Evolutionary conservation across 1,140 invertebrate species (phyloP).

Genomic region (Bombus balteatus): DNA sequence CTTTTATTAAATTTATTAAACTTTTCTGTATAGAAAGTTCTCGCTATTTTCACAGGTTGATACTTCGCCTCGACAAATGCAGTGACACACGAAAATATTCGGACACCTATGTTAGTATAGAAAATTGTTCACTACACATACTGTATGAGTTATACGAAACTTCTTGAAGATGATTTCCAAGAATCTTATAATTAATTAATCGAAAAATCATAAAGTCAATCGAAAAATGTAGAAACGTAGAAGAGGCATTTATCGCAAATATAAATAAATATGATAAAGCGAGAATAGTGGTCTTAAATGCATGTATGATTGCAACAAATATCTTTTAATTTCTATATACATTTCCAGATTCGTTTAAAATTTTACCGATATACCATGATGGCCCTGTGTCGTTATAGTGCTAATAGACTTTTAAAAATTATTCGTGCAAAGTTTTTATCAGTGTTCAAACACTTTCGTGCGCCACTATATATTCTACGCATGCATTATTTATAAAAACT

Average conservation of each 20-base stretch:
- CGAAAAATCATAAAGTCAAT: not conserved
- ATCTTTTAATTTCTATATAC: too few species aligned
- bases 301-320: too few species aligned
- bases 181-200: not conserved
- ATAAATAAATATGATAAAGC: too few species aligned
- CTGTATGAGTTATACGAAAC: not conserved
- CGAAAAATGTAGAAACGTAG: not conserved
- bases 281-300: too few species aligned
- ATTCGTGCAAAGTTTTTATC: not conserved
- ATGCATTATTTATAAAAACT: not conserved
- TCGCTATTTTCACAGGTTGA: not conserved
- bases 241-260: too few species aligned
- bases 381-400: not conserved
- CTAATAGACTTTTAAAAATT: not conserved
- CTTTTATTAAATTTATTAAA: not conserved
- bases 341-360: too few species aligned
- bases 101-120: not conserved
- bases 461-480: not conserved
- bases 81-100: not conserved
- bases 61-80: not conserved
- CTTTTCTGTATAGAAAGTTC: not conserved
- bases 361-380: too few species aligned
- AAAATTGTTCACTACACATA: too few species aligned
- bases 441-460: not conserved
- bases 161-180: not conserved